These are phyloP conservation scores for Heliopora coerulea DNA, from an alignment of 92 coral and sea anemone genomes.

Conservation along the genomic window DNA sequence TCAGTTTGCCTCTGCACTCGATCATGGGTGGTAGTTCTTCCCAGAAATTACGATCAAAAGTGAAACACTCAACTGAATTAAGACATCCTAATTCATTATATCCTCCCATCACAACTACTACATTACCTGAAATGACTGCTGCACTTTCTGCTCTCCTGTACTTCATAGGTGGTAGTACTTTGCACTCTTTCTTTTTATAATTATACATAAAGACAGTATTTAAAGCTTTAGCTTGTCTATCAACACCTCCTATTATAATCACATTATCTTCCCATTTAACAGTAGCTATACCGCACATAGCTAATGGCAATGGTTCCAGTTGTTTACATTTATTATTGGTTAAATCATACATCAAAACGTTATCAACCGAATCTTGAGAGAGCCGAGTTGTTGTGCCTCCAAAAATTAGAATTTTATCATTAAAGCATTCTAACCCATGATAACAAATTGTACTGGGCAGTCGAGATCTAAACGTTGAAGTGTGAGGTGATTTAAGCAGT, in stretches of 20 bases:
- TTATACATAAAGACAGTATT: too few species aligned
- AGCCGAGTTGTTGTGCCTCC: not conserved
- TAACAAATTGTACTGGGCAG: conserved; percentile 2
- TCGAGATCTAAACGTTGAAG: not conserved
- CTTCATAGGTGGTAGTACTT: conserved; percentile 19
- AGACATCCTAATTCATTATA: not conserved
- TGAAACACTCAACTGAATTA: conserved; percentile 8
- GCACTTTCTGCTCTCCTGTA: conserved; percentile 6
- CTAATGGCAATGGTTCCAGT: conserved; percentile 10
- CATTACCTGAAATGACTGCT: conserved; percentile 7
- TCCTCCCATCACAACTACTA: conserved; percentile 21
- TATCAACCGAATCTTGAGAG: not conserved
- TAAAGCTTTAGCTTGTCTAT: not conserved
- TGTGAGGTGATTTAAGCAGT: not conserved
- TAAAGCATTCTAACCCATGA: conserved; percentile 1
- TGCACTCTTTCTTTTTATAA: not conserved
- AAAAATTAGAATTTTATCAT: conserved; percentile 2
- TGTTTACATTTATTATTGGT: not conserved
- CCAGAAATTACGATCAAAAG: conserved; percentile 4
- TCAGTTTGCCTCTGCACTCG: not conserved
- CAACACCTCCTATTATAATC: conserved; percentile 28
- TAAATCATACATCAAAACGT: conserved; percentile 6
- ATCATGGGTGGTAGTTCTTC: conserved; percentile 19
- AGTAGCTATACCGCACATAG: conserved; percentile 30
- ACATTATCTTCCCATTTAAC: conserved; percentile 24